Evolutionary conservation across 1,140 invertebrate genomes (phyloP), one percentile per base, ranked within the genome.

Genomic region (Archivesica marissinica): DNA sequence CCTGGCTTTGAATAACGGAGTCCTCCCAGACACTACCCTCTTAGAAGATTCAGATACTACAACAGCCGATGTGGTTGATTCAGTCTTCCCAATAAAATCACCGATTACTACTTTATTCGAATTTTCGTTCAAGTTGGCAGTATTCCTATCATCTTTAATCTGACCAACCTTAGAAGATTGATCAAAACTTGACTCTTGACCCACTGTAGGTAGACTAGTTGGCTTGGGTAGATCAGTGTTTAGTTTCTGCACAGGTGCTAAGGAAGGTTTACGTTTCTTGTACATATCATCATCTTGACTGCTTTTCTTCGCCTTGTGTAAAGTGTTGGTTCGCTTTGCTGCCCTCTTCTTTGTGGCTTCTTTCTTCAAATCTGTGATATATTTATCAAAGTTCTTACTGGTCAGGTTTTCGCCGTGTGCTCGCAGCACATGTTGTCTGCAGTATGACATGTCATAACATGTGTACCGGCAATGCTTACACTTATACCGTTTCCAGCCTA

Each of bases 401-500:
- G 76, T 77, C 17, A 89, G 66, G 17, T 86, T 88, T 20, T 86
- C 83, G 0, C 80, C 68, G 85, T 94, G 94, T 2, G 83, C 68
- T 35, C 91, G 81, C 20, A 88, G 76, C 1, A 94, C 70, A 86
- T 94, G 94, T 17, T 81, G 88, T 56, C 88, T 90, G 77, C 91
- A 92, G 50, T 94, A 90, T 0, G 93, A 94, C 75, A 91, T 88
- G 70, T 93, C 93, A 75, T 93, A 94, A 54, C 92, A 88, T 39
- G 90, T 91, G 84, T 92, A 94, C 9, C 88, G 75, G 86, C 94
- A 94, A 23, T 93, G 68, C 35, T 92, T 93, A 79, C 94, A 94
- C 74, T 93, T 92, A 80, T 90, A 94, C 9, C 94, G 87, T n/a
- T 90, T 90, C 93, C 93, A 94, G 9, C 93, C 93, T 47, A 94